Conservation (phyloP, 1,140 invertebrate genomes). For the Drosophila quadrilineata region DNA sequence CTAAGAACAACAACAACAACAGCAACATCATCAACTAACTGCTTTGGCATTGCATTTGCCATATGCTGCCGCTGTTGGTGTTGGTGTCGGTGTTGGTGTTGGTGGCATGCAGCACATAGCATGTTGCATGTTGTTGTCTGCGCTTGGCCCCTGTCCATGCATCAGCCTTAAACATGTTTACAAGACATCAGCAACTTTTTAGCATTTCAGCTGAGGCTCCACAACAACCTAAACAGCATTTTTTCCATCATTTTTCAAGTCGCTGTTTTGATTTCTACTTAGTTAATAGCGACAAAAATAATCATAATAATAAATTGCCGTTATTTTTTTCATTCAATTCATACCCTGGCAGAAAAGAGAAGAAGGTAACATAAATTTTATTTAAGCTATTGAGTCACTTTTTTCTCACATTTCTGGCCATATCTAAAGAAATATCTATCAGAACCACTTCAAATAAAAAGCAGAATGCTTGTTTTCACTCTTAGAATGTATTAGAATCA, state of each 20-base stretch:
- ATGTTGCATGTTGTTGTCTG: too few species aligned
- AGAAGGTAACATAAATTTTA: background rate
- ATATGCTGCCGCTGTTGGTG: too few species aligned
- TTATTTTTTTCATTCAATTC: slow-evolving; percentile 20
- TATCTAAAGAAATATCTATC: too few species aligned
- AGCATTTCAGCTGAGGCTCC: slow-evolving; percentile 41
- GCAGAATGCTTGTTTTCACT: too few species aligned
- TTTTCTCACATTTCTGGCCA: background rate
- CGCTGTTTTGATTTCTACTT: slow-evolving; percentile 17
- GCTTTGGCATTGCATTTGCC: too few species aligned
- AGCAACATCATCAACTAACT: slow-evolving; percentile 5
- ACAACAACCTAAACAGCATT: slow-evolving; percentile 56
- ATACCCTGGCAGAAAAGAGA: background rate
- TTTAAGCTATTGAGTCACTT: too few species aligned
- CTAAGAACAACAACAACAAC: slow-evolving; percentile 31
- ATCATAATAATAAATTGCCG: slow-evolving; percentile 67
- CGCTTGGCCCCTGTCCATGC: slow-evolving; percentile 34
- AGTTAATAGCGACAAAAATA: slow-evolving; percentile 75
- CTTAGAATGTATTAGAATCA: too few species aligned
- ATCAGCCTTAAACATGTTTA: slow-evolving; percentile 73
- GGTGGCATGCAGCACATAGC: too few species aligned
- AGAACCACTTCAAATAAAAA: too few species aligned
- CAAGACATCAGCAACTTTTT: slow-evolving; percentile 56
- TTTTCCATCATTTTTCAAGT: slow-evolving; percentile 16
- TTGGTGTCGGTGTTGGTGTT: too few species aligned